Evolutionary conservation across 2,888 invertebrate species (phyloP), one percentile per base, ranked within the genome.

Genomic region (Aplocera efformata): DNA sequence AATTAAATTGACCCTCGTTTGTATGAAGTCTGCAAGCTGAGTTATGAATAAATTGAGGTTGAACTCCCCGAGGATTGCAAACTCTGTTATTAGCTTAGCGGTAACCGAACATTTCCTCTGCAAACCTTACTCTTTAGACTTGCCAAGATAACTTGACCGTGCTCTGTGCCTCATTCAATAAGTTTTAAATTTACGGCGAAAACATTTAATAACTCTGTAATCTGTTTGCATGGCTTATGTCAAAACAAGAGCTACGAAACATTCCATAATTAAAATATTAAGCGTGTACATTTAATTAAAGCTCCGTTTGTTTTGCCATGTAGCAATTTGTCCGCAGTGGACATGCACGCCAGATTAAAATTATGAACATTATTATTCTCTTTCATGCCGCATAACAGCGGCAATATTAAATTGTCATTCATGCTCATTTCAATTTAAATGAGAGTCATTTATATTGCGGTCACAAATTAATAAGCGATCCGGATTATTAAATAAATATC

Each of bases 1-100:
- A 32, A 53, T 45, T 42, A 39, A 38, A 34, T 50, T 50, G 42
- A 37, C 41, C 32, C 33, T 42, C 43, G 29, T 43, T 36, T 32
- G 32, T 34, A 32, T 39, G 17, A 30, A 49, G 44, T 48, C 48
- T 38, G 41, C 48, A 58, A 60, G 58, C 57, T 56, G 39, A 44
- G 58, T 58, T 60, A 61, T 59, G 60, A 71, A 68, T 40, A 40
- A 45, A 45, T 45, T 65, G 68, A 67, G 53, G 35, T 58, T 60
- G 60, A 69, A 67, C 60, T 68, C 55, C 53, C 48, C 35, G 56
- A 53, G 55, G 59, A 58, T 43, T 44, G 63, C 63, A 66, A 68
- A 67, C 65, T 71, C 65, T 61, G 70, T 72, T 79, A 79, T 79
- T 79, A 74, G 69, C 76, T 77, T 72, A 72, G 72, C 63, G 62